Base-by-base conservation (phyloP, 1,140 invertebrate species). In the Chelonus insularis region DNA sequence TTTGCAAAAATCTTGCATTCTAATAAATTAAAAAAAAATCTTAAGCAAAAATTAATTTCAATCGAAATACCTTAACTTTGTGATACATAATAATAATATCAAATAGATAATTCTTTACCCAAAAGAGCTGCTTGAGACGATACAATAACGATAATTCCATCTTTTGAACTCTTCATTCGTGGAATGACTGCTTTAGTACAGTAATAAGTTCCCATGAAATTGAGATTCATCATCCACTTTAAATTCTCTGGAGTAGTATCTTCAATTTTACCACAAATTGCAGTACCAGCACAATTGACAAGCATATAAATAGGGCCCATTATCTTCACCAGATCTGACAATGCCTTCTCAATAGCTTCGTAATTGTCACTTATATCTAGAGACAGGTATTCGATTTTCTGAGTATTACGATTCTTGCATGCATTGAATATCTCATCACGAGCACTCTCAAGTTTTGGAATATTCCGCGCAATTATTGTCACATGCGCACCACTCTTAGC, bases 81-180 rank as follows among this genome's bases (percentile, higher is more conserved):
- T n/a, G n/a, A n/a, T n/a, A n/a, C n/a, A n/a, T n/a, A n/a, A n/a
- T n/a, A n/a, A n/a, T n/a, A n/a, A n/a, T n/a, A n/a, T n/a, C n/a
- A n/a, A n/a, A n/a, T n/a, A n/a, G n/a, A n/a, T n/a, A n/a, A n/a
- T n/a, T 78, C 83, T 64, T 82, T 84, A 77, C 97, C 97, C 67
- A 96, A 74, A 57, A 98, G 84, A 8, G 92, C 93, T 58, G 94
- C 96, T 80, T 93, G 88, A 4, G 96, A 98, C 1, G 93, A 91
- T 5, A 95, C 90, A 65, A 97, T 85, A 0, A 95, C 88, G 69
- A 97, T 89, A 43, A 87, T 84, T 55, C 94, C 92, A 70, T 89
- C 86, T 52, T 85, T 82, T 5, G 86, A 76, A 58, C 80, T 70
- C 71, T 92, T 93, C 87, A 93, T 91, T 65, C 83, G 85, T 29